Evolutionary conservation across 2,113 vertebrate species (phyloP).

Genomic region (Chroicocephalus ridibundus): DNA sequence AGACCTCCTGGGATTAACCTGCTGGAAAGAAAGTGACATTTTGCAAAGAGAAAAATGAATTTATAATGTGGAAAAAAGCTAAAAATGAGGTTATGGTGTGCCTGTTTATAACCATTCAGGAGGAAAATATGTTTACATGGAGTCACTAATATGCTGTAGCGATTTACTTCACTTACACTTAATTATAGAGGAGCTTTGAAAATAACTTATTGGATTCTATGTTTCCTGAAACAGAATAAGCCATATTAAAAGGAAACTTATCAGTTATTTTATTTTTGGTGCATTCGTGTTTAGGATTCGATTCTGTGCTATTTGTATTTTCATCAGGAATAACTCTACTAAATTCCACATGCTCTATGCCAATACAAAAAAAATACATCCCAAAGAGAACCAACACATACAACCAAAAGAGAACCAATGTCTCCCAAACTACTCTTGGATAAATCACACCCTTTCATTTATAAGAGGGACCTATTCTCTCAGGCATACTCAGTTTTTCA

Average conservation of each 20-base stretch:
- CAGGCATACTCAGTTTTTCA: neutral
- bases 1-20: conserved; percentile 78
- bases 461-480: neutral
- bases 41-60: conserved; percentile 73
- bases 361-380: neutral
- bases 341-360: neutral
- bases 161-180: conserved; percentile 39
- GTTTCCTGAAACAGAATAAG: conserved; percentile 48
- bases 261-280: neutral
- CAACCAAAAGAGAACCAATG: neutral
- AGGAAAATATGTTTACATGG: conserved; percentile 65
- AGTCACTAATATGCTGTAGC: conserved; percentile 54
- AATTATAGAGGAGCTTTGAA: conserved; percentile 58
- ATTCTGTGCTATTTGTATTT: neutral
- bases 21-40: conserved; percentile 75
- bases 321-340: neutral
- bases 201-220: neutral
- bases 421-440: neutral
- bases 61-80: conserved; percentile 54
- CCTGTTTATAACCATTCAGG: conserved; percentile 62
- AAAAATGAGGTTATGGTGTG: conserved; percentile 66
- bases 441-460: neutral
- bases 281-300: neutral
- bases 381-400: neutral
- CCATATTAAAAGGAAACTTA: neutral